phyloP scores from a whole-genome alignment of 2,113 vertebrate species.

The Spea multiplicata region DNA sequence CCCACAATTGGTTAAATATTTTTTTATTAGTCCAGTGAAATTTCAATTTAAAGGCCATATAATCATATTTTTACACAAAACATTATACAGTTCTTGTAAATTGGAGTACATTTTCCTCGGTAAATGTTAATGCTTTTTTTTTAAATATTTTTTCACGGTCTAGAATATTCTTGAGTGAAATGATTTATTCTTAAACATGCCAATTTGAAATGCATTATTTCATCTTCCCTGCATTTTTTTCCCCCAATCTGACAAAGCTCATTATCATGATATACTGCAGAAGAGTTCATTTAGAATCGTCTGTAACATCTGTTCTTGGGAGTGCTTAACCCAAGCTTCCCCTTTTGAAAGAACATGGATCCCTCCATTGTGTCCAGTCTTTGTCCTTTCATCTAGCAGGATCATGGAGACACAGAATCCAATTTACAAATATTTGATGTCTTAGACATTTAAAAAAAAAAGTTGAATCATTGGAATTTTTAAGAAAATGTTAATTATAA shows the following conservation, averaged over 20 bases:
- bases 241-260: slow-evolving; percentile 62
- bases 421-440: slow-evolving; percentile 47
- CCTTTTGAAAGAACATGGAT: slow-evolving; percentile 44
- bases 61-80: too few relatives aligned
- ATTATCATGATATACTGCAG: slow-evolving; percentile 58
- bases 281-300: slow-evolving; percentile 52
- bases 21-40: too few relatives aligned
- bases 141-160: neutral
- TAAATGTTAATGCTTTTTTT: neutral
- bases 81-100: neutral
- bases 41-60: too few relatives aligned
- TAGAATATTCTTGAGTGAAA: slow-evolving; percentile 7
- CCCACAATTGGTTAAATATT: too few relatives aligned
- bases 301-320: slow-evolving; percentile 51
- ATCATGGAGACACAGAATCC: slow-evolving; percentile 46
- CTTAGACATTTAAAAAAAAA: slow-evolving; percentile 23
- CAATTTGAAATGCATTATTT: slow-evolving; percentile 22
- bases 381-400: slow-evolving; percentile 40
- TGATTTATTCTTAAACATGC: slow-evolving; percentile 18
- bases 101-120: neutral
- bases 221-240: slow-evolving; percentile 55
- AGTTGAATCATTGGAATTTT: neutral
- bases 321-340: slow-evolving; percentile 26
- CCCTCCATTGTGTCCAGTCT: slow-evolving; percentile 51
- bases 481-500: neutral